Percentiles rank a stretch among this genome's conserved stretches.
These are phyloP conservation scores for Myzus persicae DNA, from an alignment of 1,140 invertebrate species.

Conservation along the genomic window DNA sequence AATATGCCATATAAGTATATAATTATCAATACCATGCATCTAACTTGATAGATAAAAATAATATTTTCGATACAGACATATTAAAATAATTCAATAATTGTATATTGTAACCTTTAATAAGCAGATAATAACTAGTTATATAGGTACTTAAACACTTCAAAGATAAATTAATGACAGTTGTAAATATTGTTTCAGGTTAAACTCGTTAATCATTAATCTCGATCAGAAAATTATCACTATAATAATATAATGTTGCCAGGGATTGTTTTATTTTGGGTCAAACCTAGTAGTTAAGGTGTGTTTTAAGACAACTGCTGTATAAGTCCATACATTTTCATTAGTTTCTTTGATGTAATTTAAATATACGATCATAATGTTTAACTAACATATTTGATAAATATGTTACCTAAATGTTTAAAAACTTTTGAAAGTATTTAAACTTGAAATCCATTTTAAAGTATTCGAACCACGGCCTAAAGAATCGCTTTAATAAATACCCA, in stretches of 20 bases:
- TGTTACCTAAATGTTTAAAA: background rate
- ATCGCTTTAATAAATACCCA: background rate
- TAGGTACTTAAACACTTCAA: background rate
- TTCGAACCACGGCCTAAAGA: background rate
- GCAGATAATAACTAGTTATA: background rate
- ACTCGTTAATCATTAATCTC: background rate
- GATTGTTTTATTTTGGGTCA: background rate
- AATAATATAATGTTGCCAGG: background rate
- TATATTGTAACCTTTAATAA: background rate
- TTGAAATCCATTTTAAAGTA: background rate
- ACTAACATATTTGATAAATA: background rate
- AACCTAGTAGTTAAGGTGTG: background rate
- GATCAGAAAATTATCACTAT: background rate
- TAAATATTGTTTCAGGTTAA: background rate
- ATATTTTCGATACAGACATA: background rate
- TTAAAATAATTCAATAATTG: conserved; percentile 11
- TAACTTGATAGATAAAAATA: conserved; percentile 1
- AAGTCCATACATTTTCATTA: background rate
- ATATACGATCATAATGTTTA: background rate
- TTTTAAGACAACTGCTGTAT: background rate
- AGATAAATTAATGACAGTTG: background rate
- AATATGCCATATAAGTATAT: background rate
- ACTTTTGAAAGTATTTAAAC: background rate
- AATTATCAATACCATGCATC: background rate
- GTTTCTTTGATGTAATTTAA: background rate